Conservation (phyloP, 2,113 vertebrate genomes). For the Vulpes ferrilata region DNA sequence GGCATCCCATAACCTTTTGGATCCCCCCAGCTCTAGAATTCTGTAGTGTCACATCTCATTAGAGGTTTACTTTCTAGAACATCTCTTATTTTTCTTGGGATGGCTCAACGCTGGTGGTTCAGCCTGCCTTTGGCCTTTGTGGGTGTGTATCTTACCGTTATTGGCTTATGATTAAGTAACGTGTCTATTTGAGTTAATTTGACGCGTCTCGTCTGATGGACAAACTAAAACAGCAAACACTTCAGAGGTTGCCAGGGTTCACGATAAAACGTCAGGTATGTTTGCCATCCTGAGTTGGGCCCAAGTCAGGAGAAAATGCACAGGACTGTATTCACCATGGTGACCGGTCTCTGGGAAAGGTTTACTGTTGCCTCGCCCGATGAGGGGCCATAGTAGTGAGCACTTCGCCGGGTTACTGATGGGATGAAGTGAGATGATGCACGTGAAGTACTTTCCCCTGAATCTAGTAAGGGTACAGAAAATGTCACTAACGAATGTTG, state of each 20-base stretch:
- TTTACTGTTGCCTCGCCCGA: fast-evolving
- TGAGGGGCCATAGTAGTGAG: fast-evolving
- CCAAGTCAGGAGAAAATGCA: neutral
- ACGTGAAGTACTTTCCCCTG: fast-evolving
- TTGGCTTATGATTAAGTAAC: neutral
- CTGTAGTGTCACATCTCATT: neutral
- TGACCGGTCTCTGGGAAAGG: neutral
- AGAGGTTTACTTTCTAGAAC: neutral
- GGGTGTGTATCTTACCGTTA: neutral
- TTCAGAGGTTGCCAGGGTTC: neutral
- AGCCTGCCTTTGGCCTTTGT: neutral
- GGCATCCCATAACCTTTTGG: neutral
- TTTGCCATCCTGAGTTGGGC: neutral
- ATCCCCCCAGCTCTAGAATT: neutral
- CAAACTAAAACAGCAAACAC: neutral
- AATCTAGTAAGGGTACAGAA: fast-evolving
- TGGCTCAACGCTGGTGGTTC: neutral
- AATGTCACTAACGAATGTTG: neutral
- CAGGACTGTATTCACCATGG: fast-evolving
- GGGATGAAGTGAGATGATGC: fast-evolving
- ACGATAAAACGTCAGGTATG: neutral
- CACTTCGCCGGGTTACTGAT: fast-evolving
- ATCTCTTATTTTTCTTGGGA: neutral
- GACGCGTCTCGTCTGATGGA: neutral
- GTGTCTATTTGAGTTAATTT: neutral